Percentiles rank a stretch among this genome's conserved stretches.
These are phyloP conservation scores for Trichoplusia ni DNA, from an alignment of 1,140 invertebrate species.

Conservation along the genomic window DNA sequence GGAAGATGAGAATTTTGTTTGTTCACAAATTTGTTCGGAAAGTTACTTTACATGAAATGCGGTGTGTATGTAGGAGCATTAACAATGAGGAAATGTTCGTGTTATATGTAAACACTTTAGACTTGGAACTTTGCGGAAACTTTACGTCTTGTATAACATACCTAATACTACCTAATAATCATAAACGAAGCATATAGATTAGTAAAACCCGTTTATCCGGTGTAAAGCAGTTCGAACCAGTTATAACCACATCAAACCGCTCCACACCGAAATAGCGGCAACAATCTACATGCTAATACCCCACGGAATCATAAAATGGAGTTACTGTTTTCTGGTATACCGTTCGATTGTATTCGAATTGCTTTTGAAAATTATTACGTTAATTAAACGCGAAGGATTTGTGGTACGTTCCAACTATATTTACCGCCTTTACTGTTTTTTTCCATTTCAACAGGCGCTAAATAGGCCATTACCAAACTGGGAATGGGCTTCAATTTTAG, in stretches of 20 bases:
- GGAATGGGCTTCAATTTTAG: constrained; percentile 15
- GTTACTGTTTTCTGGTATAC: constrained; percentile 42
- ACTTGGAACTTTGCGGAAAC: too few relatives aligned
- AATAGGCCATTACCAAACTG: constrained; percentile 26
- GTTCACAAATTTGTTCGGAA: not conserved
- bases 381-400: constrained; percentile 31
- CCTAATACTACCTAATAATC: too few relatives aligned
- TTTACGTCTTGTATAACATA: too few relatives aligned
- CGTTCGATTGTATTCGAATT: constrained; percentile 48
- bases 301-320: constrained; percentile 43
- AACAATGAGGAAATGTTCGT: too few relatives aligned
- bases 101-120: too few relatives aligned
- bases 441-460: not conserved
- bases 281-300: constrained; percentile 53
- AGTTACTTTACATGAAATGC: too few relatives aligned
- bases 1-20: not conserved
- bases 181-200: too few relatives aligned
- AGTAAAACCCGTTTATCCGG: constrained; percentile 20
- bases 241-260: constrained; percentile 22
- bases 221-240: constrained; percentile 26
- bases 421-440: constrained; percentile 6
- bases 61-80: too few relatives aligned
- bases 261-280: constrained; percentile 37
- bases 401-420: constrained; percentile 2
- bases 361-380: constrained; percentile 20